Evolutionary conservation across 2,888 invertebrate genomes (phyloP).

Genomic region (Spatulosminthurus flaviceps): DNA sequence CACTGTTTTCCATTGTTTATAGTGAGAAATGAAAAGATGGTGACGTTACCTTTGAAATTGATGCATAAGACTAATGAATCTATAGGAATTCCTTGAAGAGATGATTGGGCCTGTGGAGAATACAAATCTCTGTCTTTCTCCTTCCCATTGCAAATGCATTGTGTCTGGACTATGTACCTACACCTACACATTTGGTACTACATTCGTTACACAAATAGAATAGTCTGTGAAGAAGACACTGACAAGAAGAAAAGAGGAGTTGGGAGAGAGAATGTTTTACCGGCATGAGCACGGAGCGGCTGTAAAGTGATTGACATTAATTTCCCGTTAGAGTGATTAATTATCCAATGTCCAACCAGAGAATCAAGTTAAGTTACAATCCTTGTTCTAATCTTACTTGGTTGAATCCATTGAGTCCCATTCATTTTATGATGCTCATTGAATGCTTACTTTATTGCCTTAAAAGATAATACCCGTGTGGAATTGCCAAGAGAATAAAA

Average conservation of each 20-base stretch:
- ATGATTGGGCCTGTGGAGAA: not conserved
- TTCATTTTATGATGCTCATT: too few species aligned
- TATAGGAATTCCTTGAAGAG: not conserved
- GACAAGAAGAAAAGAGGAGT: not conserved
- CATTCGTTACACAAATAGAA: too few species aligned
- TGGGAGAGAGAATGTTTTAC: not conserved
- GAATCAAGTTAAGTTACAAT: conserved; percentile 26
- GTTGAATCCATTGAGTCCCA: too few species aligned
- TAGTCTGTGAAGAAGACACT: not conserved
- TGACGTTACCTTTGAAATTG: conserved; percentile 22
- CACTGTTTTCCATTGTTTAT: too few species aligned
- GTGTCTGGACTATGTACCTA: not conserved
- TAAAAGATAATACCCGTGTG: too few species aligned
- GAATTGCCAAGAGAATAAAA: too few species aligned
- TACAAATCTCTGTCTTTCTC: not conserved
- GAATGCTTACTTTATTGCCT: too few species aligned
- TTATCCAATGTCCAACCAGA: conserved; percentile 30
- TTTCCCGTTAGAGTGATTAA: conserved; percentile 51
- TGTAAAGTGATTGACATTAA: conserved; percentile 51
- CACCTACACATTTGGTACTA: not conserved
- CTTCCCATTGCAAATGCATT: not conserved
- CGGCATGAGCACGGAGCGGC: conserved; percentile 14
- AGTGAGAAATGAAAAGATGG: not conserved
- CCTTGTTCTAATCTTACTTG: too few species aligned
- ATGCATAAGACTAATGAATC: conserved; percentile 37